Conservation (phyloP, 2,888 invertebrate genomes). For the Drosophila pseudotakahashii region DNA sequence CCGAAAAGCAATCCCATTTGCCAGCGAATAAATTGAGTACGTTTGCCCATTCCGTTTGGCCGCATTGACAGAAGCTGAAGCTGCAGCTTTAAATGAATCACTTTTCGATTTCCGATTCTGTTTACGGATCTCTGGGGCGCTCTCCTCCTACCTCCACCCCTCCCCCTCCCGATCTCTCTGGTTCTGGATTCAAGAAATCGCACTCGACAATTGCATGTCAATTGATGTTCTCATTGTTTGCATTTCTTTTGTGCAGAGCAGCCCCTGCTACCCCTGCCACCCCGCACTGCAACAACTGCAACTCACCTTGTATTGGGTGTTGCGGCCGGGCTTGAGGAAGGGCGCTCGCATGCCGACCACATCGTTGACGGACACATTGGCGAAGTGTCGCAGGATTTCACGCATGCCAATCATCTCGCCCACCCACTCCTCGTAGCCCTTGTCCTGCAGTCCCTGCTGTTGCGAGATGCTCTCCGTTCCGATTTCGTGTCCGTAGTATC, state of each 20-base stretch:
- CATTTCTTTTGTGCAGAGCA: slow-evolving; percentile 19
- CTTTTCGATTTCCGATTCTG: slow-evolving; percentile 23
- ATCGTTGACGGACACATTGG: slow-evolving; percentile 92
- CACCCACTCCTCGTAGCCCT: slow-evolving; percentile 96
- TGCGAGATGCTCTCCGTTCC: slow-evolving; percentile 87
- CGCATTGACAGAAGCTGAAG: slow-evolving; percentile 9
- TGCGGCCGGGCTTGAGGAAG: slow-evolving; percentile 95
- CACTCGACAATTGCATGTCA: slow-evolving; percentile 41
- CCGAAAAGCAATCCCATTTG: not conserved
- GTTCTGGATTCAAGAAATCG: slow-evolving; percentile 22
- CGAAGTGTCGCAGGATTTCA: slow-evolving; percentile 92
- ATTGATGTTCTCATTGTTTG: slow-evolving; percentile 32
- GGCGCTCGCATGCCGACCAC: slow-evolving; percentile 95
- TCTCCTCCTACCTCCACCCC: not conserved
- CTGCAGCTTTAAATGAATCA: slow-evolving; percentile 23
- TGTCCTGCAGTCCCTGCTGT: slow-evolving; percentile 94
- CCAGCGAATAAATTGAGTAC: not conserved
- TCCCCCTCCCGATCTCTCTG: not conserved
- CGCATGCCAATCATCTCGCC: slow-evolving; percentile 98
- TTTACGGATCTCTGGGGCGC: not conserved
- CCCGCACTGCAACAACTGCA: slow-evolving; percentile 33
- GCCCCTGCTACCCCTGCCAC: not conserved
- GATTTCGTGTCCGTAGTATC: slow-evolving; percentile 94
- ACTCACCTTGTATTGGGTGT: slow-evolving; percentile 94
- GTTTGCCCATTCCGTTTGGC: slow-evolving; percentile 3